A percentile compares a stretch with the other conserved stretches of the same genome.
Conservation (phyloP, 2,113 vertebrate species). For the Nibea albiflora region DNA sequence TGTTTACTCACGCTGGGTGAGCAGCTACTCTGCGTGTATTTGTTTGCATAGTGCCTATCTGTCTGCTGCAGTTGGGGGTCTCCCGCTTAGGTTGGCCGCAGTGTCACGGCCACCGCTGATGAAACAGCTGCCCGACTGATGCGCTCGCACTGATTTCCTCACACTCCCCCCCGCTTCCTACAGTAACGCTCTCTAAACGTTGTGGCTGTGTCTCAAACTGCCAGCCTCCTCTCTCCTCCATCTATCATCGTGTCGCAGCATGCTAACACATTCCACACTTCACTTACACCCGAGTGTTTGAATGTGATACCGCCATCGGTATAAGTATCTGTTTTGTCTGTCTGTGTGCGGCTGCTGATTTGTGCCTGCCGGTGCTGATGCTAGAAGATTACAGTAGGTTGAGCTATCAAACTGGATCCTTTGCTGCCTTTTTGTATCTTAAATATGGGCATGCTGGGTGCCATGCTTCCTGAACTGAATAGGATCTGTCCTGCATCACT, state of each 20-base stretch:
- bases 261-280: slow-evolving; percentile 58
- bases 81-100: slow-evolving; percentile 11
- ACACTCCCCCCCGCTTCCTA: slow-evolving; percentile 4
- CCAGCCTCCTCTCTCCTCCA: slow-evolving; percentile 2
- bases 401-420: slow-evolving; percentile 6
- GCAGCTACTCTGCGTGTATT: slow-evolving; percentile 3
- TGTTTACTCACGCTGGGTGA: not conserved
- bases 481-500: not conserved
- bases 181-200: slow-evolving; percentile 33
- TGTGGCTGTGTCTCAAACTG: slow-evolving; percentile 36
- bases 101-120: not conserved
- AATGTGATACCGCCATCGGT: slow-evolving; percentile 57
- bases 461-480: not conserved
- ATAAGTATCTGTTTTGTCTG: slow-evolving; percentile 48
- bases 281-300: slow-evolving; percentile 48
- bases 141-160: not conserved
- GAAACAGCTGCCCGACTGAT: not conserved
- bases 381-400: slow-evolving; percentile 6
- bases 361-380: slow-evolving; percentile 7
- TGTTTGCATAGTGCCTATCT: slow-evolving; percentile 10
- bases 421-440: not conserved
- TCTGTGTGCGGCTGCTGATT: slow-evolving; percentile 9
- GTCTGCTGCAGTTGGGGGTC: not conserved
- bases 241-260: slow-evolving; percentile 61
- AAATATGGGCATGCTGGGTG: not conserved